phyloP scores from a whole-genome alignment of 2,113 vertebrate species.

The Lamprotornis superbus region DNA sequence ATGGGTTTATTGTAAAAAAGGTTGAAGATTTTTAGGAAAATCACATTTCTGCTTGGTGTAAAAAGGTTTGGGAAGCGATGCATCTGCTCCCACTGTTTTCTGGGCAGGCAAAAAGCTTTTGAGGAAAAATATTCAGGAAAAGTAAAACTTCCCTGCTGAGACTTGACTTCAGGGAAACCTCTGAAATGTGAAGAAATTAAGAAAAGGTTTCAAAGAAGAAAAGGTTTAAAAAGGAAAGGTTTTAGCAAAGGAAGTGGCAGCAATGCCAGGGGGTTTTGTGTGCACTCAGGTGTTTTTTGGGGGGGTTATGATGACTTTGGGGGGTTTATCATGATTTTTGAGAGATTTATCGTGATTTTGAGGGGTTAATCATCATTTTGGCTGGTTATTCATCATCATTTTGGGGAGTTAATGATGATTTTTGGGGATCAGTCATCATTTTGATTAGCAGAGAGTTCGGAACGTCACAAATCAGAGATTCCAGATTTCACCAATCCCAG shows the following conservation, averaged over 20 bases:
- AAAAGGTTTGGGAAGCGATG: accelerated
- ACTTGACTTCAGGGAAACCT: not conserved
- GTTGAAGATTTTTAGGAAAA: not conserved
- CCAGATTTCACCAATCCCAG: accelerated
- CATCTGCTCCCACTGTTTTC: not conserved
- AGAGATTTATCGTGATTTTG: no score
- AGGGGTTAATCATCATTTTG: no score
- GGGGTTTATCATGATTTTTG: accelerated
- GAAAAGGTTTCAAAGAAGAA: no score
- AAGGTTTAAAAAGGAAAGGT: accelerated
- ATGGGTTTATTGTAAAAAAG: accelerated
- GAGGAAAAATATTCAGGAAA: not conserved
- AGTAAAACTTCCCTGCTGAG: not conserved
- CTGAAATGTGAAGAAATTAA: accelerated
- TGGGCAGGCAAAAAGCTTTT: not conserved
- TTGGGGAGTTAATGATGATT: accelerated
- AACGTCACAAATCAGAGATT: accelerated
- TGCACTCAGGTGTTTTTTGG: accelerated
- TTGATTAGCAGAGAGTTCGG: no score
- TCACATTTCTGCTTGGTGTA: accelerated
- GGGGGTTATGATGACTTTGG: accelerated
- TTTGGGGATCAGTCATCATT: accelerated
- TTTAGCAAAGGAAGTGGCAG: not conserved
- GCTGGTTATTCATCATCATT: no score
- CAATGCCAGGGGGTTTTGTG: not conserved